Conservation (phyloP, 2,888 invertebrate genomes). For the Autographa pulchrina region DNA sequence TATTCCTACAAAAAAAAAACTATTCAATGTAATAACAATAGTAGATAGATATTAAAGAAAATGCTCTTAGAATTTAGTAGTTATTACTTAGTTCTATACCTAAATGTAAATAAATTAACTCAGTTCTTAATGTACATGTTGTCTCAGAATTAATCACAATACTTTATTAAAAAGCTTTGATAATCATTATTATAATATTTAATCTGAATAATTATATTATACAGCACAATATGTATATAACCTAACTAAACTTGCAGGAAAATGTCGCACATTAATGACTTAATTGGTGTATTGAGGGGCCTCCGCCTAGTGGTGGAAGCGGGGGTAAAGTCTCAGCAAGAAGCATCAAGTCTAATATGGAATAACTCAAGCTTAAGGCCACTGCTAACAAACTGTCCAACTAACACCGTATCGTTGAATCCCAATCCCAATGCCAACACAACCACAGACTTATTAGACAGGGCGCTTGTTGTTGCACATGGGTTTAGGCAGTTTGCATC, state of each 20-base stretch:
- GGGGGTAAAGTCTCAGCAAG: slow-evolving; percentile 91
- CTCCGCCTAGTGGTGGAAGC: slow-evolving; percentile 92
- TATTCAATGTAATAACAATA: no score
- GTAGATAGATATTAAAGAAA: no score
- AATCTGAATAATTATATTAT: slow-evolving; percentile 4
- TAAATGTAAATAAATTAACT: no score
- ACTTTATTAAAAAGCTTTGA: neutral
- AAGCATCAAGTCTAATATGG: slow-evolving; percentile 90
- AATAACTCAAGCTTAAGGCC: slow-evolving; percentile 92
- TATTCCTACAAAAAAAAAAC: no score
- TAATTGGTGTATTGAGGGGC: slow-evolving; percentile 92
- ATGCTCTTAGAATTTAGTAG: no score
- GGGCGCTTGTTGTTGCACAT: slow-evolving; percentile 92
- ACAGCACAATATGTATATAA: slow-evolving; percentile 43
- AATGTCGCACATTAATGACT: slow-evolving; percentile 91
- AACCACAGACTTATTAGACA: slow-evolving; percentile 87
- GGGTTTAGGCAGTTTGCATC: slow-evolving; percentile 91
- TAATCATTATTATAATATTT: neutral
- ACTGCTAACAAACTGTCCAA: slow-evolving; percentile 72
- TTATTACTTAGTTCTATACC: no score
- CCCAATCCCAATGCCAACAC: slow-evolving; percentile 71
- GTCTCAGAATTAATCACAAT: neutral
- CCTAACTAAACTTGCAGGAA: slow-evolving; percentile 76
- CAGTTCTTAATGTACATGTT: neutral
- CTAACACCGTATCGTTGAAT: slow-evolving; percentile 75